A percentile compares a stretch with the other conserved stretches of the same genome.
These are phyloP conservation scores for Sula dactylatra DNA, from an alignment of 2,113 vertebrate genomes.

Conservation along the genomic window DNA sequence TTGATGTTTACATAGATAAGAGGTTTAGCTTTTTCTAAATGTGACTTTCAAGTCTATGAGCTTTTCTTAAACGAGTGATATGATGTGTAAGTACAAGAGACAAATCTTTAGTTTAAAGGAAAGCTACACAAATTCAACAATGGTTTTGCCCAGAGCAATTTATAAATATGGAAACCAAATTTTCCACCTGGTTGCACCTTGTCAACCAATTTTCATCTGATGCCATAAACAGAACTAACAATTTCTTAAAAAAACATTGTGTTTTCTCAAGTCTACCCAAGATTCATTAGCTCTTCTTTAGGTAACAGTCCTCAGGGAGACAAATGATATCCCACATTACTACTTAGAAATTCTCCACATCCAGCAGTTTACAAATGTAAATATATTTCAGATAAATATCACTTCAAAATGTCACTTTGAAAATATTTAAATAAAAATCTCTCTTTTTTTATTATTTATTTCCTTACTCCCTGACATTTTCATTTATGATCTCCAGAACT, in stretches of 20 bases:
- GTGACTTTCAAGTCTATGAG: neutral
- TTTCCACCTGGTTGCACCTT: neutral
- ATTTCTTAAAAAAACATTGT: neutral
- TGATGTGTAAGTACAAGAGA: neutral
- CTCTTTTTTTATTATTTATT: neutral
- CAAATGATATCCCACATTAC: neutral
- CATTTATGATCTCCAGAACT: neutral
- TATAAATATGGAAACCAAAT: neutral
- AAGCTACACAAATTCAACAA: neutral
- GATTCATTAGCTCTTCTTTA: neutral
- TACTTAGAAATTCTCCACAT: neutral
- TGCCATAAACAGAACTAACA: neutral
- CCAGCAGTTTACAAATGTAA: neutral
- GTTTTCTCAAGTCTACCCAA: neutral
- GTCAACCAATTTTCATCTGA: neutral
- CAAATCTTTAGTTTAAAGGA: neutral
- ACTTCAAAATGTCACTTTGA: neutral
- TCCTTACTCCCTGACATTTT: fast-evolving
- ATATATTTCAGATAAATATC: neutral
- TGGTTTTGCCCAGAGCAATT: neutral
- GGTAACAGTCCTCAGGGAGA: neutral
- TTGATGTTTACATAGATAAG: neutral
- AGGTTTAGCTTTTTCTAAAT: neutral
- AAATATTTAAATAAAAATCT: neutral
- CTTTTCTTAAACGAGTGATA: neutral